Base-by-base conservation (phyloP, 2,797 vertebrate genomes). In the Denticeps clupeoides region DNA sequence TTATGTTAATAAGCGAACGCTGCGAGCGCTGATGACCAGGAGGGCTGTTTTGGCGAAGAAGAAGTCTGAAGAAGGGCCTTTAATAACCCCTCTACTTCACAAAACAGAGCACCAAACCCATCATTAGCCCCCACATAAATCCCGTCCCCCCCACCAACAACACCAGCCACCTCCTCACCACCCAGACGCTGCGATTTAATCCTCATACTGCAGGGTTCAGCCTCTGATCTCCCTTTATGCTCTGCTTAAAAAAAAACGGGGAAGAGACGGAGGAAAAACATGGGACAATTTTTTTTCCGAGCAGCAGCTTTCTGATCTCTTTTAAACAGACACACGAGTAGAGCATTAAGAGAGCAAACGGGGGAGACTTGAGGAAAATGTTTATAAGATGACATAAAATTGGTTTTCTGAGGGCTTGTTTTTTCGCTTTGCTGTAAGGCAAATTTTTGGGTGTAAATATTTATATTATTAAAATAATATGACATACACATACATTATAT, bases 1-100 rank as follows among this genome's bases (percentile, higher is more conserved):
- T 84, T 84, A 84, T 84, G 83, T 76, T 84, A 83, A 86, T 84
- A 71, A 82, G 79, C 45, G 45, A 66, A 65, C 60, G 70, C 52
- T 59, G 11, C 25, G 47, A 68, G 70, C 71, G 62, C 70, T 70
- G 77, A 80, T 79, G 77, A 82, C 78, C 80, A 77, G 64, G 63
- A 75, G 67, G 43, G 64, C 62, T 70, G 43, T 51, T 9, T 60
- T 64, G 69, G 64, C 72, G 72, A 71, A 63, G 63, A 71, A 71
- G 68, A 74, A n/a, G n/a, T n/a, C n/a, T n/a, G n/a, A n/a, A n/a
- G n/a, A n/a, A n/a, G n/a, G 63, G 66, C 68, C 69, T 69, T 70
- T 74, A 78, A 79, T 78, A 77, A 79, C 70, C 68, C 63, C 63
- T 61, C n/a, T n/a, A 63, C 72, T 74, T 78, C 70, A 65, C 60